Evolutionary conservation across 2,888 invertebrate genomes (phyloP).

Genomic region (Harpalus rufipes): DNA sequence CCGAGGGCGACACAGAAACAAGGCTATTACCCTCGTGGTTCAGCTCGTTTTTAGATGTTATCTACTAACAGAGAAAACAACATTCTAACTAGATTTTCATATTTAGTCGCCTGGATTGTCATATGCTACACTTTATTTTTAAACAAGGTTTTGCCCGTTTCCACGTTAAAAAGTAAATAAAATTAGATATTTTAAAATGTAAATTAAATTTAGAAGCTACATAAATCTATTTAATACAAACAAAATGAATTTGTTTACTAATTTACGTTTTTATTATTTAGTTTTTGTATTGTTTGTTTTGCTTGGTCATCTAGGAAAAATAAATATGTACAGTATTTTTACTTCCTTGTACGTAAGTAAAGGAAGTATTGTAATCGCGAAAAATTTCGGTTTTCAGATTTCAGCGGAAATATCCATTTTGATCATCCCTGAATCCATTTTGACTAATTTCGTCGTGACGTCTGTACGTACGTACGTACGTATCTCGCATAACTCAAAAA

Average conservation of each 20-base stretch:
- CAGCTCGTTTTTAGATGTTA: conserved; percentile 18
- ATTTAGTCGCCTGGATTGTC: conserved; percentile 16
- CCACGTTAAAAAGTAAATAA: not conserved
- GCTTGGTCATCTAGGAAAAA: too few species aligned
- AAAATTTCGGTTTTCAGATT: too few species aligned
- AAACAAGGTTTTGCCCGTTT: not conserved
- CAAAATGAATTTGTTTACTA: not conserved
- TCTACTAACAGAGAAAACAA: conserved; percentile 19
- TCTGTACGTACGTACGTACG: too few species aligned
- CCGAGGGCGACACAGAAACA: not conserved
- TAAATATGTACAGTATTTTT: too few species aligned
- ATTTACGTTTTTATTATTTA: too few species aligned
- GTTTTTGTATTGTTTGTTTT: too few species aligned
- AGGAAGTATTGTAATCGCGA: too few species aligned
- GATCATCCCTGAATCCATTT: too few species aligned
- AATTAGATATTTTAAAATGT: not conserved
- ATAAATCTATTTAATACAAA: not conserved
- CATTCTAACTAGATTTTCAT: conserved; percentile 28
- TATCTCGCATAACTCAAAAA: too few species aligned
- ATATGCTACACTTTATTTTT: conserved; percentile 12
- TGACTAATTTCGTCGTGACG: too few species aligned
- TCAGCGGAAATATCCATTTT: too few species aligned
- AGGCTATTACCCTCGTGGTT: conserved; percentile 18
- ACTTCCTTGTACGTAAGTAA: too few species aligned
- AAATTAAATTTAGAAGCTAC: not conserved